Evolutionary conservation across 23 tunicate species (phyloP), one percentile per base, ranked within the genome.

Genomic region (Styela plicata): DNA sequence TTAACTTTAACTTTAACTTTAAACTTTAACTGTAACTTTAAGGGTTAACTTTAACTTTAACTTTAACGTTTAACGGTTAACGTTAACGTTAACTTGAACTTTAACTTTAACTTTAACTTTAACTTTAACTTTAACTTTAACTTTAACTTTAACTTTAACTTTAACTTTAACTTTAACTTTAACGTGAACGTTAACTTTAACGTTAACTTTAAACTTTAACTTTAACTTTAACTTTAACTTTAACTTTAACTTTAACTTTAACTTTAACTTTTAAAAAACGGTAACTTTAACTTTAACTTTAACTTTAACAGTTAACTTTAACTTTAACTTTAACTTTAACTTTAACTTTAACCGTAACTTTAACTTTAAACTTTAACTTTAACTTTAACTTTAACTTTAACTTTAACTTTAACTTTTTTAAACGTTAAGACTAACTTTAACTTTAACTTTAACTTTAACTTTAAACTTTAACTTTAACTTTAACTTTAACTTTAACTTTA

Each of bases 11-110:
- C 93, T 89, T 85, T 81, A 87, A 79, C 84, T 89, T 86, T 81
- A 87, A 21, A 18, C 89, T 89, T 84, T 79, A 86, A 84, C 88
- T 89, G 89, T 84, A 79, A 79, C 87, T 85, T 83, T 84, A 88
- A 88, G 89, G 89, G 89, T 88, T 85, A 88, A 89, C 92, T 89
- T 88, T 85, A 88, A 89, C 92, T 89, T 88, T 85, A 88, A 89
- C 92, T 89, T 88, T 85, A 88, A 89, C 92, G n/a, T n/a, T n/a
- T n/a, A n/a, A n/a, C n/a, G n/a, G n/a, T 89, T 88, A 88, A 88
- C 92, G 89, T 89, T 88, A 88, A 88, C 92, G 89, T 89, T 88
- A 88, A 88, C 92, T 89, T 89, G 85, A 88, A 88, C 92, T 89
- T 89, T 88, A 88, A 88, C 92, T 89, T 89, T 88, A 88, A 88